Evolutionary conservation across 1,140 invertebrate genomes (phyloP), one percentile per base, ranked within the genome.

Genomic region (Daktulosphaira vitifoliae): DNA sequence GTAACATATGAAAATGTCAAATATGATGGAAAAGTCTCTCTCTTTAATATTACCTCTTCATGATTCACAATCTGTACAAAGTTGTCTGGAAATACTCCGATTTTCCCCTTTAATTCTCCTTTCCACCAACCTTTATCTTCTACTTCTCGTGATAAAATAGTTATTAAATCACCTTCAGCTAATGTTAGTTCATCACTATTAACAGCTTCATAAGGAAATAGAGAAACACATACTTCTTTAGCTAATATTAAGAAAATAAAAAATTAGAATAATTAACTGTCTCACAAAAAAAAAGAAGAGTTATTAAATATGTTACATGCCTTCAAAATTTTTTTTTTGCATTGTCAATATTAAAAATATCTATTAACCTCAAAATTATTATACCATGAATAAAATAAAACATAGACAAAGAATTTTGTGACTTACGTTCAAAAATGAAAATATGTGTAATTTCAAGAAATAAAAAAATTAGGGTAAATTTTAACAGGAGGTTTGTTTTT

Each of bases 41-140:
- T n/a, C n/a, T n/a, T n/a, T n/a, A n/a, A n/a, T n/a, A 23, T 50
- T 68, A 68, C 67, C 29, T 68, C 71, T 49, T 72, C 70, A 3
- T 68, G 65, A 16, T 65, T 33, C 37, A 72, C 69, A 66, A 87
- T 67, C 72, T 88, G 82, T 6, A 95, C 91, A 80, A 98, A 98
- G 79, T 98, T 98, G 73, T 98, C 94, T 3, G 96, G 96, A 75
- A 99, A 98, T 2, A 98, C 81, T 0, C 96, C 96, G 54, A 90
- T 76, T 73, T 84, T 83, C 26, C 93, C 94, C 68, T 85, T 83
- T 0, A 95, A 71, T 78, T 98, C 94, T 51, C 95, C 96, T 75
- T 87, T 86, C 94, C 94, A 98, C 96, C 94, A 98, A 42, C 92
- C 92, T 70, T 89, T 86, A 76, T 98, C 96, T 48, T 90, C 89